phyloP scores from a whole-genome alignment of 2,888 invertebrate genomes.

The Sturmia bella region DNA sequence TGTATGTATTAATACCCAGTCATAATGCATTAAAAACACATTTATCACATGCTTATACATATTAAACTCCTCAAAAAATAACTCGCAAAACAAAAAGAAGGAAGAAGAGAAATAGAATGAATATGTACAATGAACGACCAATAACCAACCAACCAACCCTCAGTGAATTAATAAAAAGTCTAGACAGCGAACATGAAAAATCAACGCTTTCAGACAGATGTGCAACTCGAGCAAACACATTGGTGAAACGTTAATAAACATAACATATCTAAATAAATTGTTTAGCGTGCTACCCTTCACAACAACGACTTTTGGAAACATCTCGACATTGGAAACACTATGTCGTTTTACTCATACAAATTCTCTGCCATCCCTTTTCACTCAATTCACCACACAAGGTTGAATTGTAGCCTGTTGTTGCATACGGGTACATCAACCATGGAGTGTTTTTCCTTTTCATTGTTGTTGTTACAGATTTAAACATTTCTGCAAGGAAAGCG shows the following conservation, averaged over 20 bases:
- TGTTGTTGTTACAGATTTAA: conserved; percentile 41
- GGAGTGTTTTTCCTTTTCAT: conserved; percentile 56
- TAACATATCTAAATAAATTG: conserved; percentile 18
- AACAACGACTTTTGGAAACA: conserved; percentile 39
- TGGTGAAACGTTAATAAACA: conserved; percentile 52
- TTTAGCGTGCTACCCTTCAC: conserved; percentile 40
- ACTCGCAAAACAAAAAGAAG: conserved; percentile 16
- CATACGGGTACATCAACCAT: conserved; percentile 20
- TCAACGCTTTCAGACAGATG: conserved; percentile 69
- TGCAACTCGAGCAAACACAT: conserved; percentile 52
- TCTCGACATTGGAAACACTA: background rate
- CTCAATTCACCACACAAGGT: conserved; percentile 51
- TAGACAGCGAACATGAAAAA: conserved; percentile 56
- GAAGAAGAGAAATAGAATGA: conserved; percentile 7
- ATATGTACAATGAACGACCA: conserved; percentile 8
- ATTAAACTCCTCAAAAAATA: conserved; percentile 15
- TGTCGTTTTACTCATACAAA: background rate
- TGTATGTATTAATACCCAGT: too few relatives aligned
- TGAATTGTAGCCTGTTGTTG: background rate
- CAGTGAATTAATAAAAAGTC: conserved; percentile 31
- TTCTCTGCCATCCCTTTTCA: conserved; percentile 57
- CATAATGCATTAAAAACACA: too few relatives aligned
- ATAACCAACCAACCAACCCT: conserved; percentile 43
- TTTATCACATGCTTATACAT: background rate
- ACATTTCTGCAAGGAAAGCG: conserved; percentile 22